Conservation (phyloP, 2,113 vertebrate genomes). For the Machaerirhynchus nigripectus region DNA sequence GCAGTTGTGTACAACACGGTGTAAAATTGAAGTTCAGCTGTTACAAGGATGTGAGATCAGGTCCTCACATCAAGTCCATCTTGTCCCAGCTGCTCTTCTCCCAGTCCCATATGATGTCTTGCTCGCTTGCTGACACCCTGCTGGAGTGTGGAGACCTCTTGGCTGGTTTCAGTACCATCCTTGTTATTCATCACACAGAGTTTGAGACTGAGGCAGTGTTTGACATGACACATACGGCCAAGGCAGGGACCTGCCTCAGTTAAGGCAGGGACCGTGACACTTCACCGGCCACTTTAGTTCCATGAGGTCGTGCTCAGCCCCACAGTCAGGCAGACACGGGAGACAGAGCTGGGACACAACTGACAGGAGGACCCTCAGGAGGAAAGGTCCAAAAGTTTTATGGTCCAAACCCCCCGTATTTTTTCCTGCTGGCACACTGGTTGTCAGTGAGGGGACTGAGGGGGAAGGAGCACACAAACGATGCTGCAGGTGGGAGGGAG, state of each 20-base stretch:
- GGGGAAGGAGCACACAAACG: background rate
- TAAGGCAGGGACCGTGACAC: background rate
- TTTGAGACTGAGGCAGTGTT: background rate
- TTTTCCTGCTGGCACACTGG: background rate
- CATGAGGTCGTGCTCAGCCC: background rate
- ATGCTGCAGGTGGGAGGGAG: background rate
- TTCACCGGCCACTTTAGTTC: background rate
- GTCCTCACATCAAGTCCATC: fast-evolving
- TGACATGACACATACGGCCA: background rate
- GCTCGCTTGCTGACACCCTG: fast-evolving
- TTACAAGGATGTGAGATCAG: background rate
- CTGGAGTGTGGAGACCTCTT: background rate
- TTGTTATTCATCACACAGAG: background rate
- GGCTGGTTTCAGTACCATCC: background rate
- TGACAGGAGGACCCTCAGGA: background rate
- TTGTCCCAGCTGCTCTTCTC: background rate
- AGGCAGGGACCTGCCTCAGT: background rate
- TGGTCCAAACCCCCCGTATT: fast-evolving
- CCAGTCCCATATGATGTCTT: background rate
- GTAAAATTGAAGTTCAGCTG: background rate
- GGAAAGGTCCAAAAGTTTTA: background rate
- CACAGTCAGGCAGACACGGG: background rate
- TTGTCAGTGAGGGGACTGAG: background rate
- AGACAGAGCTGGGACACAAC: background rate
- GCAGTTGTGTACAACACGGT: background rate